phyloP scores from a whole-genome alignment of 1,140 invertebrate genomes.

The Tetramorium parvispinum region DNA sequence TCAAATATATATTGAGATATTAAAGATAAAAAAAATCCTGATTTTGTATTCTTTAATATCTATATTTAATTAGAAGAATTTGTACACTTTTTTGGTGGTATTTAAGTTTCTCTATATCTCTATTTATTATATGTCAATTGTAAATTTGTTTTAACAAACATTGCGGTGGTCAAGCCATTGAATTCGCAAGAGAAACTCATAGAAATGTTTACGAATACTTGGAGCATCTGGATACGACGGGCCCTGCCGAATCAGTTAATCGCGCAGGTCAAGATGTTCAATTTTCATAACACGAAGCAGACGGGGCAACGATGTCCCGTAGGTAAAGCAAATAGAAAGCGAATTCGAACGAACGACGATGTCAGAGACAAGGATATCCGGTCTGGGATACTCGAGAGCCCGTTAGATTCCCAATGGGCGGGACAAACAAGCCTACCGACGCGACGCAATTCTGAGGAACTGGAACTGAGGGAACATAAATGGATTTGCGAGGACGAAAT shows the following conservation, averaged over 20 bases:
- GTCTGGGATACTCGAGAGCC: constrained; percentile 20
- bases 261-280: constrained; percentile 15
- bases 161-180: background rate
- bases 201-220: background rate
- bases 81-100: background rate
- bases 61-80: background rate
- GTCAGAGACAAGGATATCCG: constrained; percentile 58
- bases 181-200: background rate
- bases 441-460: constrained; percentile 18
- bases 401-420: constrained; percentile 15
- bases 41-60: background rate
- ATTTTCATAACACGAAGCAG: constrained; percentile 1
- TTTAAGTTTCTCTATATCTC: background rate
- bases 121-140: background rate
- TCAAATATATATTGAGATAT: background rate
- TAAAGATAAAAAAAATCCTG: background rate
- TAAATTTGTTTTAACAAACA: background rate
- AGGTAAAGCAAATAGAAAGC: constrained; percentile 28
- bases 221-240: background rate
- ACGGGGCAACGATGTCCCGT: background rate
- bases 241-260: constrained; percentile 6
- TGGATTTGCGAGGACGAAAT: constrained; percentile 56
- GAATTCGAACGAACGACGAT: constrained; percentile 54
- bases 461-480: constrained; percentile 45
- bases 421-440: constrained; percentile 48